These are phyloP conservation scores for Acanthosepion esculentum DNA, from an alignment of 2,888 invertebrate genomes.

Conservation along the genomic window DNA sequence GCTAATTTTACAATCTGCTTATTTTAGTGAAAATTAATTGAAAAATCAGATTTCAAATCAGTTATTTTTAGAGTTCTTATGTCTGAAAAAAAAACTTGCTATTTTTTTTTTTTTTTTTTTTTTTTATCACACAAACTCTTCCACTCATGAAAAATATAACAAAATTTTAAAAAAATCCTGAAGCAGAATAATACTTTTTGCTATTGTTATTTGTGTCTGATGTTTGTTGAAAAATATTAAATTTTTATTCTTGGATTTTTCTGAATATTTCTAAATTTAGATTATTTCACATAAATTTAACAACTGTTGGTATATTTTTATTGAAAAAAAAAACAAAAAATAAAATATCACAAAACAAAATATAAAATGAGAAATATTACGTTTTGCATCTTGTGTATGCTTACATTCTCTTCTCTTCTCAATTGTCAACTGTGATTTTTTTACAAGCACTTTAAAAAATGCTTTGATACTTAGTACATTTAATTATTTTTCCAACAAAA, in stretches of 20 bases:
- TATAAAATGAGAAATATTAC: background rate
- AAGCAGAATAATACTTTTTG: background rate
- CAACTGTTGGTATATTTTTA: slow-evolving; percentile 22
- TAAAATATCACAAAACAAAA: background rate
- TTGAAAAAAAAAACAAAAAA: background rate
- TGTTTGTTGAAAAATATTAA: slow-evolving; percentile 22
- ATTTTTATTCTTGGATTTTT: slow-evolving; percentile 33
- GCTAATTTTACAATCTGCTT: no score
- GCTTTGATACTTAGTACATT: background rate
- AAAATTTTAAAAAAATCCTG: background rate
- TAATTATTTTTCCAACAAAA: background rate
- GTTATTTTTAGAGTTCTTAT: background rate
- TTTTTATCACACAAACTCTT: background rate
- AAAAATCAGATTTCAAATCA: background rate
- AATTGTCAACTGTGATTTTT: background rate
- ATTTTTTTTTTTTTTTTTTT: background rate
- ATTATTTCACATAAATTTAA: slow-evolving; percentile 33
- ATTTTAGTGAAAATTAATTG: background rate
- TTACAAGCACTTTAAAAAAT: background rate
- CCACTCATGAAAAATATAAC: slow-evolving; percentile 8
- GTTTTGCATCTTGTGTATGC: background rate
- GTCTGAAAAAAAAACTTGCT: background rate
- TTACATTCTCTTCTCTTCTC: background rate
- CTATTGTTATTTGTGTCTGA: slow-evolving; percentile 14
- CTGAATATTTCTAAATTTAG: slow-evolving; percentile 21